Base-by-base conservation (phyloP, 2,888 invertebrate genomes). In the Lissonota sp. region DNA sequence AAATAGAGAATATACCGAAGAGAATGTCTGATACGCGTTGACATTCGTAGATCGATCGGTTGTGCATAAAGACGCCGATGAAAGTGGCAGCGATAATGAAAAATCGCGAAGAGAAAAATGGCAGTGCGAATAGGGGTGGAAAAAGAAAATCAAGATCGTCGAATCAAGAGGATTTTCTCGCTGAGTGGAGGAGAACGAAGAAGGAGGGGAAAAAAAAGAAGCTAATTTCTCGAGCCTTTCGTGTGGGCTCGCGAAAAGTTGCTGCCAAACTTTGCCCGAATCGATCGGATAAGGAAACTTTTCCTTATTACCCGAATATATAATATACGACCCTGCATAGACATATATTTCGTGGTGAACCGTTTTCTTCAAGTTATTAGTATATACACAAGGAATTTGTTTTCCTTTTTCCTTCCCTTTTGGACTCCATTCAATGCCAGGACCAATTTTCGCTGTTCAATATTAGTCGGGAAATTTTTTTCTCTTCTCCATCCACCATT, bases 211-310 rank as follows among this genome's bases (percentile, higher is more conserved):
- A 16, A 16, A 44, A 63, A 55, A 16, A 44, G 55, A 55, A 49
- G 63, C 46, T 58, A 66, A 58, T 78, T 78, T 72, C 53, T 44
- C 12, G 26, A n/a, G 55, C 53, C 53, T 62, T 42, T 26, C 60
- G 49, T 26, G 53, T 51, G 62, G 7, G 67, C 37, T 55, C 53
- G 71, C 62, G 7, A 46, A 73, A 80, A 72, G 75, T 80, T 75
- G 51, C 76, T 72, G 51, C 67, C 37, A 64, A 26, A 26, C 72
- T 80, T 73, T 66, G 72, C 63, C 73, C 62, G 79, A 77, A 69
- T 62, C 77, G 80, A 81, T 70, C 69, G 77, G 80, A 81, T 81
- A 81, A 81, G 77, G 73, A 81, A 81, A 81, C 73, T 81, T 81
- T 81, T 74, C 64, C 77, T 77, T 77, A 73, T 81, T 81, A 80